Evolutionary conservation across 2,797 vertebrate genomes (phyloP).

Genomic region (Sebastes steindachneri): DNA sequence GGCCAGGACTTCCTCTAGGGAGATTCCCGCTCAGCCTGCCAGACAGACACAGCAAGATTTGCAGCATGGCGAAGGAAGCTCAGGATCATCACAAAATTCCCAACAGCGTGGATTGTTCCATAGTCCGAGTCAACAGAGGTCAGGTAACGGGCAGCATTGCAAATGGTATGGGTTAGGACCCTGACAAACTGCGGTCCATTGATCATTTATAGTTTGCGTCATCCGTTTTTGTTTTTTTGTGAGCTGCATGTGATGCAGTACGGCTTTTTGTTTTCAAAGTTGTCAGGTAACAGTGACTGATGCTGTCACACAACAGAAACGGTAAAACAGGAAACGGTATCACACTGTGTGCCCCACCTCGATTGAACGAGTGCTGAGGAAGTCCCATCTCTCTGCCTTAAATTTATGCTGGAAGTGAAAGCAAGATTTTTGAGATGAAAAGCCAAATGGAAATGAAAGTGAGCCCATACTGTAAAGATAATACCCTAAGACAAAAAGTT

Average conservation of each 20-base stretch:
- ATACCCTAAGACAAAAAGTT: conserved; percentile 18
- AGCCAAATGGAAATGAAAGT: conserved; percentile 21
- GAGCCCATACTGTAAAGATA: conserved; percentile 19
- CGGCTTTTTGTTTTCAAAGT: neutral
- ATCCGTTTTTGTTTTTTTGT: neutral
- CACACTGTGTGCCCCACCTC: too few species aligned
- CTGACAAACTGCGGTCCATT: conserved; percentile 6
- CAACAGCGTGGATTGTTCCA: conserved; percentile 8
- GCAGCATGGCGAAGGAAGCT: conserved; percentile 40
- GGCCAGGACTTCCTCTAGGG: conserved; percentile 64
- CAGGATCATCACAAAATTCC: conserved; percentile 52
- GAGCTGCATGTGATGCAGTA: neutral
- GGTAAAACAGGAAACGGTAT: neutral
- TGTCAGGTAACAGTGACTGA: neutral
- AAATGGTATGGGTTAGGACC: neutral
- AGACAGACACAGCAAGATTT: conserved; percentile 53
- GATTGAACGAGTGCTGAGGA: neutral
- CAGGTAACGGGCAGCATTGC: conserved; percentile 14
- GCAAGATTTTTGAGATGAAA: conserved; percentile 17
- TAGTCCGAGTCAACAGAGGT: conserved; percentile 26
- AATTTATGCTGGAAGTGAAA: neutral
- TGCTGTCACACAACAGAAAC: neutral
- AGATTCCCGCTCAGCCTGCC: conserved; percentile 61
- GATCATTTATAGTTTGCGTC: neutral
- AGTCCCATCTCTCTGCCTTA: neutral